Evolutionary conservation across 2,888 invertebrate genomes (phyloP).

Genomic region (Pachycephus smyrnensis): DNA sequence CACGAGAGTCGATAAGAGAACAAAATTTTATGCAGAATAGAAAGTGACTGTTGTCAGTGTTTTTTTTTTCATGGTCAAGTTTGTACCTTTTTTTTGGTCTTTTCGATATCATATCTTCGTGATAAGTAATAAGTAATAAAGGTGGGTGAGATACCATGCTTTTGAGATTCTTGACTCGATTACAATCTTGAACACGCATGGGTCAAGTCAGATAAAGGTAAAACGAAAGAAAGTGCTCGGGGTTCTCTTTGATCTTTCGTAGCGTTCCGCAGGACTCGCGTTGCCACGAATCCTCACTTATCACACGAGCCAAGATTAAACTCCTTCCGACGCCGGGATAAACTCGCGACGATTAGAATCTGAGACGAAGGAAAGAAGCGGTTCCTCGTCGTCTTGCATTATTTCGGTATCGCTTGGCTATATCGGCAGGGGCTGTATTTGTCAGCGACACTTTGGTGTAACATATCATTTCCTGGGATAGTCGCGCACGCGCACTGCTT

Average conservation of each 20-base stretch:
- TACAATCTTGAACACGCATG: not conserved
- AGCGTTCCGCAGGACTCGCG: not conserved
- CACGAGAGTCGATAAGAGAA: not conserved
- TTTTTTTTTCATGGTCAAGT: not conserved
- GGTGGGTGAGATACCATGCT: not conserved
- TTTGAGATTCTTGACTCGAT: not conserved
- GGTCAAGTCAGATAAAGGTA: not conserved
- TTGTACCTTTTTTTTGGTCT: not conserved
- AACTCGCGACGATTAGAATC: constrained; percentile 6
- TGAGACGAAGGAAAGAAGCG: not conserved
- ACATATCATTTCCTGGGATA: constrained; percentile 24
- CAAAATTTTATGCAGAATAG: not conserved
- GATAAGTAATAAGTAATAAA: not conserved
- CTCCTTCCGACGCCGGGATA: not conserved
- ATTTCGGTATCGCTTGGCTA: constrained; percentile 2
- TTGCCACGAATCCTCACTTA: not conserved
- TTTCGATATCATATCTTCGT: not conserved
- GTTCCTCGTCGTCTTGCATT: not conserved
- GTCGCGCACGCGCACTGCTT: constrained; percentile 1
- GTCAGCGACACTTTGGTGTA: constrained; percentile 22
- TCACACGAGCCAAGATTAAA: not conserved
- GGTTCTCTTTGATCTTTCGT: not conserved
- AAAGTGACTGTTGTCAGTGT: not conserved
- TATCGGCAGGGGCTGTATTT: constrained; percentile 13
- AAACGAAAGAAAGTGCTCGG: not conserved